phyloP scores from a whole-genome alignment of 2,888 invertebrate genomes.

The Euplagia quadripunctaria region DNA sequence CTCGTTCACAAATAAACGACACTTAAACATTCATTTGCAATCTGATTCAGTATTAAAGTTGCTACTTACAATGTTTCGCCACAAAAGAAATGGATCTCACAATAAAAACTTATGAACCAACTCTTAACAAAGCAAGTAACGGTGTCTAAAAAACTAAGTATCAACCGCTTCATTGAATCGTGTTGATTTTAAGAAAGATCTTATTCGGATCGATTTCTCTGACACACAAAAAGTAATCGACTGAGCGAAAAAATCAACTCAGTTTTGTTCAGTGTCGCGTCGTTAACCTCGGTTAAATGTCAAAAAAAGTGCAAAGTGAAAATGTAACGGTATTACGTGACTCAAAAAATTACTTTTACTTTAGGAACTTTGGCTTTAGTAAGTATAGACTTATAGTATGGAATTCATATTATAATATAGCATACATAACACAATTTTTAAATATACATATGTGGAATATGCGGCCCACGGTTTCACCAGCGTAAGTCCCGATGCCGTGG shows the following conservation, averaged over 20 bases:
- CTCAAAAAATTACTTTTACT: background rate
- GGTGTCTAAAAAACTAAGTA: slow-evolving; percentile 44
- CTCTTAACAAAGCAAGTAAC: slow-evolving; percentile 49
- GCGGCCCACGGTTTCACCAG: too few relatives aligned
- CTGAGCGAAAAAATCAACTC: slow-evolving; percentile 46
- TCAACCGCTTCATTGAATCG: slow-evolving; percentile 58
- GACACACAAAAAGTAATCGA: slow-evolving; percentile 68
- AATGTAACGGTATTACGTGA: slow-evolving; percentile 34
- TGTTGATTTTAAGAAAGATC: slow-evolving; percentile 55
- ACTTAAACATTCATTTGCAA: slow-evolving; percentile 26
- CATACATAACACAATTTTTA: too few relatives aligned
- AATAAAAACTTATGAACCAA: slow-evolving; percentile 32
- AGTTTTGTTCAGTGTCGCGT: slow-evolving; percentile 35
- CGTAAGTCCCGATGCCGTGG: too few relatives aligned
- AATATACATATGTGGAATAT: too few relatives aligned
- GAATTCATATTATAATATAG: background rate
- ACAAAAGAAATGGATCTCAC: slow-evolving; percentile 38
- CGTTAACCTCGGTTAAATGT: slow-evolving; percentile 45
- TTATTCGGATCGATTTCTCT: slow-evolving; percentile 66
- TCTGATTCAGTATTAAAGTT: slow-evolving; percentile 26
- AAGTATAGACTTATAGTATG: too few relatives aligned
- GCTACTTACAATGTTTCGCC: slow-evolving; percentile 27
- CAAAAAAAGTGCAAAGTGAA: slow-evolving; percentile 51
- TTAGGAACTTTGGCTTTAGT: background rate
- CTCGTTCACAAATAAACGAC: slow-evolving; percentile 15